A percentile compares a stretch with the other conserved stretches of the same genome.
Conservation (phyloP, 1,140 invertebrate genomes). For the Coboldia fuscipes region DNA sequence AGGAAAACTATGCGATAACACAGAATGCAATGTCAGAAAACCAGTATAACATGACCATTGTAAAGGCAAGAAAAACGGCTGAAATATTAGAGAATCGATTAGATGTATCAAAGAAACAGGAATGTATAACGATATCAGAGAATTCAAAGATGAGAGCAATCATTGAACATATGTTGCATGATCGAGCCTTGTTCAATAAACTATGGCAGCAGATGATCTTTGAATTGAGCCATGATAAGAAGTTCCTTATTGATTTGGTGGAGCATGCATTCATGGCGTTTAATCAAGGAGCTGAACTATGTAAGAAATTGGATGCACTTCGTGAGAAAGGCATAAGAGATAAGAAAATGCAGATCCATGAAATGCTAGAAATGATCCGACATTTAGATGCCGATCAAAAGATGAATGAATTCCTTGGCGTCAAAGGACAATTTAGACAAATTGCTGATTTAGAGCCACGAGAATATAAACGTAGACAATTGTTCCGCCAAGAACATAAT, state of each 20-base stretch:
- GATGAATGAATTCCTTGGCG: slow-evolving; percentile 12
- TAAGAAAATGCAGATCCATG: slow-evolving; percentile 9
- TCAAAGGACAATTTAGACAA: slow-evolving; percentile 10
- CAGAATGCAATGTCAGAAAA: slow-evolving; percentile 11
- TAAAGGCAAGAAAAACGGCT: slow-evolving; percentile 9
- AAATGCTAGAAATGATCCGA: slow-evolving; percentile 15
- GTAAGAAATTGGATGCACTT: slow-evolving; percentile 13
- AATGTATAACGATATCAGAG: slow-evolving; percentile 12
- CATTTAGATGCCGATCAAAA: slow-evolving; percentile 15
- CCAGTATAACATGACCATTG: slow-evolving; percentile 11
- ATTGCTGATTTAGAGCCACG: slow-evolving; percentile 14
- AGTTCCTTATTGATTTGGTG: slow-evolving; percentile 14
- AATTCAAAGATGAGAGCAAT: slow-evolving; percentile 12
- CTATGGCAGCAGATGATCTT: slow-evolving; percentile 14
- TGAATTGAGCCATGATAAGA: slow-evolving; percentile 15
- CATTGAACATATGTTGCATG: slow-evolving; percentile 12
- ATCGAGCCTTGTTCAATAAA: slow-evolving; percentile 13
- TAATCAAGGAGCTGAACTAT: slow-evolving; percentile 13
- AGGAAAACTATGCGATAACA: slow-evolving; percentile 13
- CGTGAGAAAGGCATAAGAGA: slow-evolving; percentile 11
- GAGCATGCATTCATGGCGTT: slow-evolving; percentile 14
- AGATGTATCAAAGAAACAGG: slow-evolving; percentile 12
- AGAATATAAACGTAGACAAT: slow-evolving; percentile 11
- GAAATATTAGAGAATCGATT: slow-evolving; percentile 13
- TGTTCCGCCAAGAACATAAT: slow-evolving; percentile 11